Evolutionary conservation across 2,888 invertebrate species (phyloP), one percentile per base, ranked within the genome.

Genomic region (Molorchus minor): DNA sequence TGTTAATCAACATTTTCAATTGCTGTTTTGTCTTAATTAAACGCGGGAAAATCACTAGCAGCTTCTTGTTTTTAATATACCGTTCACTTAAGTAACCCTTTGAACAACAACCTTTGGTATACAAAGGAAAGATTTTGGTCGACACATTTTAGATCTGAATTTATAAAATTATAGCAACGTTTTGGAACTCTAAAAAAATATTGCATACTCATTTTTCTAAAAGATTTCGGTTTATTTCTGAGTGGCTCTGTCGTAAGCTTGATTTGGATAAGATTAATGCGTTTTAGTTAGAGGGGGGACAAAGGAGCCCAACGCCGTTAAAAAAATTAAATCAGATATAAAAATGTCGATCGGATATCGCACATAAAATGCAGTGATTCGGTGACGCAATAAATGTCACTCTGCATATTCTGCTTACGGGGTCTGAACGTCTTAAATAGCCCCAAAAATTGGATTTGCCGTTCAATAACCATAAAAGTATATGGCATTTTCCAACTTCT

Each of bases 391-490:
- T 79, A 79, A 80, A 79, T 71, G 78, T 77, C 79, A 73, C 73
- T 75, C 68, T 77, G 75, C 78, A 79, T 79, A 79, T 79, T 79
- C 72, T 73, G 63, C 71, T 67, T 69, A 68, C 67, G 70, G 69
- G 71, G 64, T 69, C 65, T 63, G 74, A 77, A 77, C 77, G 74
- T 77, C 78, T 79, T 79, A 79, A 80, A 80, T 79, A 79, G 79
- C 78, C 77, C 78, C 79, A 80, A 80, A 79, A 80, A 80, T 80
- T 79, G 80, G 80, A 80, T 80, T 79, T 75, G 78, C 76, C 76
- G 78, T 79, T 80, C 80, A 79, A 80, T 80, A 80, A 79, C 80
- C 79, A 80, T 80, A 80, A 80, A 80, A 80, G 77, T 79, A 80
- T 80, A 80, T 76, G 76, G 77, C 79, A 66, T 78, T 78, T 78